Conservation (phyloP, 2,797 vertebrate species). For the Myripristis jacobus region DNA sequence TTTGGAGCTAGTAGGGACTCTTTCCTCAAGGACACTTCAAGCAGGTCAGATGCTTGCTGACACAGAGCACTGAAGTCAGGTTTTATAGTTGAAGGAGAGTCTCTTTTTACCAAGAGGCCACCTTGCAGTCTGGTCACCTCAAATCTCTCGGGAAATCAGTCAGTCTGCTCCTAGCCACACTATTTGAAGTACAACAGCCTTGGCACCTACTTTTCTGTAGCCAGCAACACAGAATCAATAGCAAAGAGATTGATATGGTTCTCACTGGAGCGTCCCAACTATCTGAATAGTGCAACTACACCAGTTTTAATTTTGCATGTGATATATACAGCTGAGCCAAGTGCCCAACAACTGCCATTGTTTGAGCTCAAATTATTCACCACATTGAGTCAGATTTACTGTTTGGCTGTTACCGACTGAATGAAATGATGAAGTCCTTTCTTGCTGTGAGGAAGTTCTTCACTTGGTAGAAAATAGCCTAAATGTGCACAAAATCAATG, state of each 20-base stretch:
- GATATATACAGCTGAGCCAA: not conserved
- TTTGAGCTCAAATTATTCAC: not conserved
- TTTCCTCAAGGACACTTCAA: conserved; percentile 7
- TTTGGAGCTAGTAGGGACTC: not conserved
- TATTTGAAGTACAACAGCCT: not conserved
- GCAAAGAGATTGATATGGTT: not conserved
- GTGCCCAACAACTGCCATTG: not conserved
- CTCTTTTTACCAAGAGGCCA: too few relatives aligned
- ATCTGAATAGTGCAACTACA: not conserved
- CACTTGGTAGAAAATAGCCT: not conserved
- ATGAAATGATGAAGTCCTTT: not conserved
- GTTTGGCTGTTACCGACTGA: not conserved
- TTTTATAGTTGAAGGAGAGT: not conserved
- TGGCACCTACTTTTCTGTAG: not conserved
- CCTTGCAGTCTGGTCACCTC: not conserved
- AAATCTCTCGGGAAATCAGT: not conserved
- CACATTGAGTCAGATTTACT: not conserved
- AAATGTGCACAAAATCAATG: not conserved
- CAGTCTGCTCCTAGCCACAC: too few relatives aligned
- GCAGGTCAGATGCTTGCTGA: not conserved
- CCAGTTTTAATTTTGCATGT: too few relatives aligned
- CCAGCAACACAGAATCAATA: not conserved
- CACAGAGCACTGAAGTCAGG: too few relatives aligned
- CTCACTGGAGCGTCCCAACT: not conserved
- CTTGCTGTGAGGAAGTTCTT: not conserved